phyloP scores from a whole-genome alignment of 2,888 invertebrate species.

The Conomelus anceps region DNA sequence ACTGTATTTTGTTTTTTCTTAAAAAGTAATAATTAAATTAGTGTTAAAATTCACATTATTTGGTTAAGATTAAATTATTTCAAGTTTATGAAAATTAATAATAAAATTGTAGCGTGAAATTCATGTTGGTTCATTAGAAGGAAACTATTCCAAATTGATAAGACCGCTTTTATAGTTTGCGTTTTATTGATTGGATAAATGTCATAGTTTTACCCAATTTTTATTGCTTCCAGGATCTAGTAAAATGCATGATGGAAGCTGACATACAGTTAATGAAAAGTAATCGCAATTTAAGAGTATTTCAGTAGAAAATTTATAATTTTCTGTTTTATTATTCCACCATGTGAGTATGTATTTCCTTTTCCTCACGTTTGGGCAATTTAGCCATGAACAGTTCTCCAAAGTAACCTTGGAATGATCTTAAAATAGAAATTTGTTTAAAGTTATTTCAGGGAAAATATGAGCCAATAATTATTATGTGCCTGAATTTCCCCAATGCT shows the following conservation, averaged over 20 bases:
- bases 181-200: background rate
- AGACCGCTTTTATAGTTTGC: background rate
- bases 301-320: background rate
- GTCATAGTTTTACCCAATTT: background rate
- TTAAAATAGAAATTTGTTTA: background rate
- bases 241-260: constrained; percentile 89
- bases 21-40: no score
- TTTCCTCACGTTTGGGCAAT: background rate
- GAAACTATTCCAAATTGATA: no score
- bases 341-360: background rate
- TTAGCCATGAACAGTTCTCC: no score
- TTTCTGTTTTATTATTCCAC: background rate
- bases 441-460: background rate
- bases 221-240: constrained; percentile 57
- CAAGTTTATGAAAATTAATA: no score
- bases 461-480: no score
- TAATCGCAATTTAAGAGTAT: constrained; percentile 53
- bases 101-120: no score
- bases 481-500: no score
- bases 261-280: constrained; percentile 86
- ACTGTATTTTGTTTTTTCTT: no score
- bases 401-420: background rate
- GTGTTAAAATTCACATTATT: no score
- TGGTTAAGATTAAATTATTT: no score
- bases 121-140: no score